Evolutionary conservation across 2,888 invertebrate species (phyloP).

Genomic region (Tetramorium bicarinatum): DNA sequence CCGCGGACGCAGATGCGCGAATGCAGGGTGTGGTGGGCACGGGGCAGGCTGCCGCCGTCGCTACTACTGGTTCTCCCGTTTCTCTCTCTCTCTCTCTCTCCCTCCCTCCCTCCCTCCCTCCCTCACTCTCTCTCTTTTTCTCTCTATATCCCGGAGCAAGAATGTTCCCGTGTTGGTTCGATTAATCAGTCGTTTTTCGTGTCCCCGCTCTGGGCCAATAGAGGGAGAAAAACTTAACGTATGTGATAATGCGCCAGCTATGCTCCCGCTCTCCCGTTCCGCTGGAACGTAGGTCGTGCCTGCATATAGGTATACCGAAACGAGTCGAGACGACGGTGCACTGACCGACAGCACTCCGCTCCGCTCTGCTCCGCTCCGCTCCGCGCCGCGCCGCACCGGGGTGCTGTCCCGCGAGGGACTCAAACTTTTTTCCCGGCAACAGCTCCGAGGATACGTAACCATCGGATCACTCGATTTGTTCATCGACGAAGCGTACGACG

Average conservation of each 20-base stretch:
- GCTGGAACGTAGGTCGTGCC: slow-evolving; percentile 59
- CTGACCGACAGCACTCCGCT: slow-evolving; percentile 66
- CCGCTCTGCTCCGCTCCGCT: background rate
- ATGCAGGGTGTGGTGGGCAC: slow-evolving; percentile 72
- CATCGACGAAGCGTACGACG: slow-evolving; percentile 6
- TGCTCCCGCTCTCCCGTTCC: slow-evolving; percentile 56
- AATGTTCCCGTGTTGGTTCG: slow-evolving; percentile 79
- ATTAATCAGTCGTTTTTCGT: slow-evolving; percentile 77
- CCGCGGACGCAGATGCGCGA: slow-evolving; percentile 74
- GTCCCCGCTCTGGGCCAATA: slow-evolving; percentile 74
- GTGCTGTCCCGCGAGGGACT: slow-evolving; percentile 73
- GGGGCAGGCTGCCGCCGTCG: slow-evolving; percentile 50
- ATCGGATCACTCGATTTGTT: slow-evolving; percentile 58
- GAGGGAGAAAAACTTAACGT: slow-evolving; percentile 79
- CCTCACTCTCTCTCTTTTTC: background rate
- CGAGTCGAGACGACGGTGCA: slow-evolving; percentile 69
- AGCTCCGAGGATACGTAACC: slow-evolving; percentile 74
- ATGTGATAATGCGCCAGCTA: slow-evolving; percentile 81
- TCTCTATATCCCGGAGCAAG: slow-evolving; percentile 62
- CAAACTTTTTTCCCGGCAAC: slow-evolving; percentile 71
- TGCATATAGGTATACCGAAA: slow-evolving; percentile 72
- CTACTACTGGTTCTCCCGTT: slow-evolving; percentile 64
- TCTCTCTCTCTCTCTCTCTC: slow-evolving; percentile 32
- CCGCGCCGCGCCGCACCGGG: slow-evolving; percentile 43
- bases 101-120: background rate